Base-by-base conservation (phyloP, 1,140 invertebrate genomes). In the Bombus consobrinus region DNA sequence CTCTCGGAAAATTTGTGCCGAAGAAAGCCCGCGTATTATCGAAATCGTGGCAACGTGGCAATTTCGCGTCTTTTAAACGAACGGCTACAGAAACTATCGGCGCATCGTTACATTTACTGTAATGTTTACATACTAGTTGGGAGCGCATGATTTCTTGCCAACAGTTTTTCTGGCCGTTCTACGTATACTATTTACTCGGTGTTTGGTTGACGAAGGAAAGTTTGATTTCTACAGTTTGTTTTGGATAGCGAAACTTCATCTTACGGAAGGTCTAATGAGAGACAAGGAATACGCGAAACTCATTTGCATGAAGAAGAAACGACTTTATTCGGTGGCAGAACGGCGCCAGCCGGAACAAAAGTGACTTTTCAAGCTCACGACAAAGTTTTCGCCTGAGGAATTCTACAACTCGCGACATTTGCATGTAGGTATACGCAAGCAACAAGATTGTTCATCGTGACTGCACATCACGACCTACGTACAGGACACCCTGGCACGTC, bases 381-480 rank as follows among this genome's bases (percentile, higher is more conserved):
- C 32, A n/a, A 66, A 66, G 71, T 41, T 73, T 66, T 32, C 64
- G 43, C 34, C 22, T 75, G 9, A 57, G 71, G 75, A 85, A 85
- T 86, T 85, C 64, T 66, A 74, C 71, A 15, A 81, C 47, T 69
- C 77, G 83, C 69, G 73, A 75, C 74, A 81, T 81, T 91, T 88
- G 86, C 88, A 85, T 81, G 59, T 62, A 62, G 28, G 62, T 83
- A 69, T 78, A 62, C 79, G 41, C 64, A 62, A 57, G 59, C 81
- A 83, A 62, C 81, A 43, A 57, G 81, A 72, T 76, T 74, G 86
- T 80, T 85, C 75, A 85, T 87, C 79, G 74, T 66, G 87, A 53
- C 81, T 91, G 87, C 86, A 83, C 87, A 86, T 91, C 89, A 86
- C 73, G 85, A 86, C 85, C 85, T 88, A 89, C 77, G 88, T 87